Evolutionary conservation across 2,888 invertebrate species (phyloP), one percentile per base, ranked within the genome.

Genomic region (Ashinkailepas kermadecensis): DNA sequence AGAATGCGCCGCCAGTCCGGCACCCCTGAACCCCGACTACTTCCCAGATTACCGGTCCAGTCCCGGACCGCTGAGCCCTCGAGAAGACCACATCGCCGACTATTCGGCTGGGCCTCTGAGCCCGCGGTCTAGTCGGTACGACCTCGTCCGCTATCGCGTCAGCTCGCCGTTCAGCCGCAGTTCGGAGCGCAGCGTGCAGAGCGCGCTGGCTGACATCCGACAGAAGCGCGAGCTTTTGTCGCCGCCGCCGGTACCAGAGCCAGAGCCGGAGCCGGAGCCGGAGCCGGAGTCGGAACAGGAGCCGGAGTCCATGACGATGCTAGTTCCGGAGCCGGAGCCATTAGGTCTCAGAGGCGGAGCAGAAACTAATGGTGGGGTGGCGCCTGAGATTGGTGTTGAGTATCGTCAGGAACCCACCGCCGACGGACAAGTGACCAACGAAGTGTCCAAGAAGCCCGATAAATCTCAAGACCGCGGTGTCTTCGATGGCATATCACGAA

Each of bases 151-250:
- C 18, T 54, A 74, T 21, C 54, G 74, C 18, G 54, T 56, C 74
- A 74, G 74, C 54, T 56, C 74, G 18, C 74, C 74, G 11, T 74
- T 56, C 54, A 56, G 10, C 10, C 74, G 74, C 54, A 56, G 74
- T 56, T 74, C 74, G 11, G 74, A 74, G 56, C 74, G 74, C 54
- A 74, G 74, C 74, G 74, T 74, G 54, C 74, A 74, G 74, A 74
- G 18, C 56, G 74, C 54, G 74, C 74, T 74, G 15, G 23, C 23
- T 10, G 74, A 74, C 74, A 74, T 74, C 21, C 54, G 74, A 2
- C 74, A 74, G 74, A 74, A 74, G 74, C 74, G 74, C 7, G 74
- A 74, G 74, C 12, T 39, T 21, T 9, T 21, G 54, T 74, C 74
- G 21, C 54, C 74, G 56, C 56, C 54, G 70, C 54, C 54, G 7